phyloP scores from a whole-genome alignment of 2,113 vertebrate species.

The Gallinago media region DNA sequence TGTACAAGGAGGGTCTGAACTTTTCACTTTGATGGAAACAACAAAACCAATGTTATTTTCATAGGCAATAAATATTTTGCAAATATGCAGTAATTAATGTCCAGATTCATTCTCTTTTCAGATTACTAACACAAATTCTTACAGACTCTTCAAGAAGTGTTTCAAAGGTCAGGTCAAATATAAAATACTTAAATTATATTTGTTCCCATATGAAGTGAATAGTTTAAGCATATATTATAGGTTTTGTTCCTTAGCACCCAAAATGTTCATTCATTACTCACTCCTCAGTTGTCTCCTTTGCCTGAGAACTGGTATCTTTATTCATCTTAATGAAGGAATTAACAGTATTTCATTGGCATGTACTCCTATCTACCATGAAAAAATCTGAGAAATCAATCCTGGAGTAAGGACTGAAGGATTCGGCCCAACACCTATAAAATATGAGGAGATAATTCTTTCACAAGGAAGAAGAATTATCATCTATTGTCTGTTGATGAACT shows the following conservation, averaged over 20 bases:
- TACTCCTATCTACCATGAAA: not conserved
- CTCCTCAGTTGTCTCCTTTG: not conserved
- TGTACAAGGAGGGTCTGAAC: not conserved
- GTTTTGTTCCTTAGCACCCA: not conserved
- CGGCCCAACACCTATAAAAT: conserved; percentile 13
- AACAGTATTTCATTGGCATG: not conserved
- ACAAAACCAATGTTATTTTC: not conserved
- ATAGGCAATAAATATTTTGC: not conserved
- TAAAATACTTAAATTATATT: not conserved
- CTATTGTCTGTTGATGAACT: conserved; percentile 57
- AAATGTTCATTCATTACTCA: not conserved
- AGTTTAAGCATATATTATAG: not conserved
- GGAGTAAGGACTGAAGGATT: not conserved
- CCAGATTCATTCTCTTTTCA: not conserved
- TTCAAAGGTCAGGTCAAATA: not conserved
- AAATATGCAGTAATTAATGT: not conserved
- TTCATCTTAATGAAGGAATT: not conserved
- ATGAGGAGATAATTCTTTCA: conserved; percentile 35
- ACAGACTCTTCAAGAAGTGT: not conserved
- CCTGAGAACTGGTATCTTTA: not conserved
- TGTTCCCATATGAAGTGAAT: not conserved
- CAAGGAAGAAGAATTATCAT: conserved; percentile 26
- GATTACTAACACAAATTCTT: not conserved
- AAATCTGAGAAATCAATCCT: not conserved
- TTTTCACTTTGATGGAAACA: not conserved